Base-by-base conservation (phyloP, 2,888 invertebrate genomes). In the Amiota mariae region DNA sequence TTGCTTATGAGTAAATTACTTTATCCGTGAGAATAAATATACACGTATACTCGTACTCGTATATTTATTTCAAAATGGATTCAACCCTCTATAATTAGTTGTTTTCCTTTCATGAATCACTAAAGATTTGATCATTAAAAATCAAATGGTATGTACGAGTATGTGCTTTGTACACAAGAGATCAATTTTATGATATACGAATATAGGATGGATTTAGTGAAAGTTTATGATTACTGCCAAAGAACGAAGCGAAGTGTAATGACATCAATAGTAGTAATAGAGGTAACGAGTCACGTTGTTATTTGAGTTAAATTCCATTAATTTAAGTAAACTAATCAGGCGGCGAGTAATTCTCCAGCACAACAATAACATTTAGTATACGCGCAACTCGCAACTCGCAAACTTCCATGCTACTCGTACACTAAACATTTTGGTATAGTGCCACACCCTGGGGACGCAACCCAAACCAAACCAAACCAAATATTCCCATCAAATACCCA, bases 271-370 rank as follows among this genome's bases (percentile, higher is more conserved):
- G 66, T 66, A 48, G 66, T 61, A 18, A 13, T 49, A 51, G 13
- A 54, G 15, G 47, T 9, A 47, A 66, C 18, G n/a, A 51, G 8
- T 20, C 13, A 20, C 67, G 51, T n/a, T 81, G 80, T 81, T 81
- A 85, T 86, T 81, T 79, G 79, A 78, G 80, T 79, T 80, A 84
- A 85, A 83, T 83, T 85, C 85, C 82, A 83, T 86, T 80, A 87
- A 84, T 86, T 86, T 85, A 79, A 80, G 86, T 80, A 80, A 86
- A 85, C 87, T 87, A 86, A 86, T 85, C 86, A 84, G 77, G 77
- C 63, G 72, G 66, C 72, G 67, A 67, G 61, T 51, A 68, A 54
- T 70, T 72, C 57, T 70, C 77, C 73, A 72, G 78, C 79, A 82
- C 78, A 81, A 81, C 80, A 85, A 80, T 80, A 84, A 81, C 81